Conservation (phyloP, 92 coral and sea anemone species). For the Phenganax marumi region DNA sequence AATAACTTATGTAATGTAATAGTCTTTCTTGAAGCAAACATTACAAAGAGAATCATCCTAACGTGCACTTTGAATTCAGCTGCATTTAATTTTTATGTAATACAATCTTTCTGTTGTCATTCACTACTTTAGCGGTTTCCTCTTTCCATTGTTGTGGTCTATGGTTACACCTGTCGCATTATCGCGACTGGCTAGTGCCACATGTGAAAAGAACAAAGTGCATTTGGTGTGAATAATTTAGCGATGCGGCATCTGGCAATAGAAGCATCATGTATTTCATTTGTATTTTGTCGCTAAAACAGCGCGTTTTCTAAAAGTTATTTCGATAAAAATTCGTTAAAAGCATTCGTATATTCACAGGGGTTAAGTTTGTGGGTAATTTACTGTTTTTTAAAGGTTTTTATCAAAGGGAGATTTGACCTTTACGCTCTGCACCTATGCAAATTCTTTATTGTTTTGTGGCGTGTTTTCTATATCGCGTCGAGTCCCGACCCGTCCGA, state of each 20-base stretch:
- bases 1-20: too few relatives aligned
- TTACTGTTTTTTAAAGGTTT: neutral
- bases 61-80: slow-evolving; percentile 3
- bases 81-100: neutral
- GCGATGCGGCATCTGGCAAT: neutral
- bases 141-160: slow-evolving; percentile 17
- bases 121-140: slow-evolving; percentile 9
- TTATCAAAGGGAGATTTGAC: neutral
- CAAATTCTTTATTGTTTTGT: neutral
- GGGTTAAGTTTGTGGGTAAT: neutral
- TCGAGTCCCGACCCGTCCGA: neutral
- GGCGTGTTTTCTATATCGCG: neutral
- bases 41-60: too few relatives aligned
- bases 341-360: neutral
- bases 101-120: neutral
- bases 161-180: slow-evolving; percentile 2
- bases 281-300: neutral
- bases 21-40: too few relatives aligned
- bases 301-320: neutral
- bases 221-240: slow-evolving; percentile 14
- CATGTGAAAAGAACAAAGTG: slow-evolving; percentile 15
- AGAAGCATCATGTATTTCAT: neutral
- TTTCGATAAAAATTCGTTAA: neutral
- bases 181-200: slow-evolving; percentile 2
- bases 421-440: neutral